Percentiles rank a stretch among this genome's conserved stretches.
phyloP scores from a whole-genome alignment of 2,113 vertebrate genomes.

The Pterocles orientalis region DNA sequence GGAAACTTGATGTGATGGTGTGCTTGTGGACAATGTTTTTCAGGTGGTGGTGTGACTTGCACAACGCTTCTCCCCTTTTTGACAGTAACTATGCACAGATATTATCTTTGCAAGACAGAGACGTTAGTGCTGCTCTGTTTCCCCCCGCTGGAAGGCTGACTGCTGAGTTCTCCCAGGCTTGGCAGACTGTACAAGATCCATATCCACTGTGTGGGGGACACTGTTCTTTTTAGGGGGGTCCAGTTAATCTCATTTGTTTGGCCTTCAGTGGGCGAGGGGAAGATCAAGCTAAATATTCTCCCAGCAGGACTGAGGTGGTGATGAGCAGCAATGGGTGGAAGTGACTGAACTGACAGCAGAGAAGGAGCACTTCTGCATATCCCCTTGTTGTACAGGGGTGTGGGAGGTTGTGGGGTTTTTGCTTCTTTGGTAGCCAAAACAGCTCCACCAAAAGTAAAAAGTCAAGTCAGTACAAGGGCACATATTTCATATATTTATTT shows the following conservation, averaged over 20 bases:
- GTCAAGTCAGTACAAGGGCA: background rate
- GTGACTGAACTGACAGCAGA: background rate
- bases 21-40: background rate
- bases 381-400: background rate
- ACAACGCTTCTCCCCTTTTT: fast-evolving
- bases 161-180: background rate
- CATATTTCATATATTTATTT: background rate
- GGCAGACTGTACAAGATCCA: background rate
- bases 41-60: background rate
- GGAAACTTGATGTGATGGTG: fast-evolving
- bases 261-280: background rate
- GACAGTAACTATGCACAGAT: background rate
- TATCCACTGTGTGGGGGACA: background rate
- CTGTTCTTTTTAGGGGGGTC: background rate
- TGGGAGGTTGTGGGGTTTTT: background rate
- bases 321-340: background rate
- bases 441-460: background rate
- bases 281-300: background rate
- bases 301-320: background rate
- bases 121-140: background rate
- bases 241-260: background rate
- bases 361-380: background rate
- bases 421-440: background rate
- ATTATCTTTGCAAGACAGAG: background rate
- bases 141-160: background rate